Evolutionary conservation across 2,888 invertebrate species (phyloP).

Genomic region (Lydus trimaculatus): DNA sequence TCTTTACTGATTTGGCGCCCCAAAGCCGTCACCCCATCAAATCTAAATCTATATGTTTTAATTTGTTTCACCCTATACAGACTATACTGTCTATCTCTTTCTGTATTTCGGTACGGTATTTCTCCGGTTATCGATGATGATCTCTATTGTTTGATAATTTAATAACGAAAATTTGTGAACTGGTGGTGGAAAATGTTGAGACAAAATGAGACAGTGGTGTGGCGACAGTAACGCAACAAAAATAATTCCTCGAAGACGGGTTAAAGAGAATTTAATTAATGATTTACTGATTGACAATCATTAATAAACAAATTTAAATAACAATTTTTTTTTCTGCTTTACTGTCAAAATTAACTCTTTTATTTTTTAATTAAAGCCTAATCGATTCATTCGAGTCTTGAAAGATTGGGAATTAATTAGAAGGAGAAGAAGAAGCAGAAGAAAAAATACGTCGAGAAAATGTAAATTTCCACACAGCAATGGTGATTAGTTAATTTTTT

Average conservation of each 20-base stretch:
- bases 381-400: not conserved
- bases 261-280: slow-evolving; percentile 38
- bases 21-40: not conserved
- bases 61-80: not conserved
- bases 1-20: slow-evolving; percentile 48
- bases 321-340: not conserved
- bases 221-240: slow-evolving; percentile 17
- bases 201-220: not conserved
- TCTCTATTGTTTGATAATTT: slow-evolving; percentile 37
- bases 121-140: slow-evolving; percentile 29
- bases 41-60: not conserved
- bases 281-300: not conserved
- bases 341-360: not conserved
- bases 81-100: slow-evolving; percentile 32
- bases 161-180: slow-evolving; percentile 32
- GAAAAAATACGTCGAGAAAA: not conserved
- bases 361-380: not conserved
- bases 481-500: not conserved
- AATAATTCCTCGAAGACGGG: slow-evolving; percentile 30
- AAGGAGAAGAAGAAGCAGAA: too few species aligned
- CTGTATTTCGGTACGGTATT: slow-evolving; percentile 26
- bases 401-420: not conserved
- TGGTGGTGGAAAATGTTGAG: slow-evolving; percentile 16
- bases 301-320: not conserved
- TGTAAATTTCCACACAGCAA: not conserved